Base-by-base conservation (phyloP, 2,888 invertebrate species). In the Cheilosia variabilis region DNA sequence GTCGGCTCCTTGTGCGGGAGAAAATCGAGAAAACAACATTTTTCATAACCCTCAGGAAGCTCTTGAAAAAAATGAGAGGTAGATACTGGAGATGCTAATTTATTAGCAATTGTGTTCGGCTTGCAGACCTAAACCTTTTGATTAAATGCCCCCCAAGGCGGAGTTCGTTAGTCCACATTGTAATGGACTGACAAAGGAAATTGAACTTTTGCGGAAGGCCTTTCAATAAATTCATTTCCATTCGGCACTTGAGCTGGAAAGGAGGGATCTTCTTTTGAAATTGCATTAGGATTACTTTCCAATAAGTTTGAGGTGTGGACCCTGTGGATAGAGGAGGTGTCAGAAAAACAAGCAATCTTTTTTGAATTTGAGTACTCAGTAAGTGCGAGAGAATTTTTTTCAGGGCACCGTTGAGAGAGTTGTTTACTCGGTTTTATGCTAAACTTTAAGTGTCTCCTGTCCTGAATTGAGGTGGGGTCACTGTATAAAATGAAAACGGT, bases 191-290 rank as follows among this genome's bases (percentile, higher is more conserved):
- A 37, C 24, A 65, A 62, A 17, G 43, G 6, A 63, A 15, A n/a
- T 52, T 22, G 22, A 63, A 27, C 50, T 52, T 41, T 34, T 34
- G 6, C 24, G 34, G 10, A 37, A 19, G 31, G 10, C 1, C 47
- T 45, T 47, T 62, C 47, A 45, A 47, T 47, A 34, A 65, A 63
- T 47, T 63, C 34, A 63, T 63, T 63, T n/a, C 17, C 19, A 63
- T 47, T 31, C 17, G 9, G 45, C 45, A 47, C 19, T 47, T 19
- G 17, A 22, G 19, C 17, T 24, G 50, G 15, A 52, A 24, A 22
- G 37, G 4, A 22, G 52, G 2, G 15, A 22, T 22, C n/a, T 22
- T 19, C 5, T 52, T n/a, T 65, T 37, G n/a, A 52, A 65, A 65
- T 65, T 52, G 24, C 37, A 65, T 65, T 65, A 50, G 37, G 24